Percentiles rank a stretch among this genome's conserved stretches.
These are phyloP conservation scores for Crenichthys baileyi DNA, from an alignment of 2,797 vertebrate genomes.

Conservation along the genomic window DNA sequence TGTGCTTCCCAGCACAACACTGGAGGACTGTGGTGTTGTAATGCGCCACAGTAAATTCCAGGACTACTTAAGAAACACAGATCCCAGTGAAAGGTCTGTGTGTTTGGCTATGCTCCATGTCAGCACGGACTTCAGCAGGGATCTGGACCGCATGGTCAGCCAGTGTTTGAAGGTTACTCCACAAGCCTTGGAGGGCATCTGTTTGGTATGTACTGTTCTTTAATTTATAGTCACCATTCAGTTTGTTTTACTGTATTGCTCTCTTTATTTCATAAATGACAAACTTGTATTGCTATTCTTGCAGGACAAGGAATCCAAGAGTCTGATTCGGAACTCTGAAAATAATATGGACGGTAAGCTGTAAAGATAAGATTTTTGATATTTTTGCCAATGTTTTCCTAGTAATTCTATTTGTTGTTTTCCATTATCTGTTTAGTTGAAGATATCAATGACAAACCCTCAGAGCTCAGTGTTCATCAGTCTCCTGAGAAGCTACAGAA, in stretches of 20 bases:
- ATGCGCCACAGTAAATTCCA: constrained; percentile 83
- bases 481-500: constrained; percentile 62
- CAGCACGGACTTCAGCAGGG: constrained; percentile 82
- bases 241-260: background rate
- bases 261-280: background rate
- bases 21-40: constrained; percentile 82
- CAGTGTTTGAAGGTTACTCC: constrained; percentile 85
- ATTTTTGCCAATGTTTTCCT: background rate
- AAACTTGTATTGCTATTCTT: constrained; percentile 18
- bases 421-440: constrained; percentile 60
- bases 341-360: constrained; percentile 78
- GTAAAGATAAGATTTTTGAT: background rate
- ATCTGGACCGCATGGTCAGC: constrained; percentile 84
- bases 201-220: constrained; percentile 74
- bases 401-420: constrained; percentile 3
- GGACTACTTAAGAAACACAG: constrained; percentile 78
- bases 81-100: constrained; percentile 72
- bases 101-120: constrained; percentile 83
- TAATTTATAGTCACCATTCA: background rate
- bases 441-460: constrained; percentile 55
- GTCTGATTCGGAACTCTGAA: constrained; percentile 73
- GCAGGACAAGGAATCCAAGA: constrained; percentile 85
- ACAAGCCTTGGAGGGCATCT: constrained; percentile 84
- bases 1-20: constrained; percentile 82
- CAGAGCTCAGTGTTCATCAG: constrained; percentile 57